Evolutionary conservation across 2,113 vertebrate genomes (phyloP).

Genomic region (Caranx ignobilis): DNA sequence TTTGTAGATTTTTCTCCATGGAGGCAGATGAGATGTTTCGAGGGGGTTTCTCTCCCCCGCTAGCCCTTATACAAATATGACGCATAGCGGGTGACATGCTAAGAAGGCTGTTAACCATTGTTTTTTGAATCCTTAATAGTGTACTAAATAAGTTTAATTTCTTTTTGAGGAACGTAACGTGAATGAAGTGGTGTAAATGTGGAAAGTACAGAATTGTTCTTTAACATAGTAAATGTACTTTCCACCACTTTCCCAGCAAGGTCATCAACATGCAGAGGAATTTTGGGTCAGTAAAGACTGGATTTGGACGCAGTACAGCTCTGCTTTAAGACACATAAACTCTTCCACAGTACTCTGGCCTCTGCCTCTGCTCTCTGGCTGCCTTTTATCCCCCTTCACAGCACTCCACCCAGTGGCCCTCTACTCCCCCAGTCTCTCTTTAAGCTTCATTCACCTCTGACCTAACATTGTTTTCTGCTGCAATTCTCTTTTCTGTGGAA

Average conservation of each 20-base stretch:
- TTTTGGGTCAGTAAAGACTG: background rate
- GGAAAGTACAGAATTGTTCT: background rate
- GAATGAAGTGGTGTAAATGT: background rate
- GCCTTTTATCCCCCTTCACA: constrained; percentile 20
- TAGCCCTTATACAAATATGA: background rate
- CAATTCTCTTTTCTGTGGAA: background rate
- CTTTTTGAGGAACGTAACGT: background rate
- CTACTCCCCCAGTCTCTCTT: background rate
- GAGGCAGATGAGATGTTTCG: background rate
- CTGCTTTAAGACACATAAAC: background rate
- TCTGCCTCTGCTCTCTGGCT: constrained; percentile 14
- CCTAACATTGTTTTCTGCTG: background rate
- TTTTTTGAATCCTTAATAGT: background rate
- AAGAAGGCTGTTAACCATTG: background rate
- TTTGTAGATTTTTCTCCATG: background rate
- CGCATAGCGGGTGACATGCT: background rate
- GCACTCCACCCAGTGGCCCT: constrained; percentile 11
- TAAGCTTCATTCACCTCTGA: constrained; percentile 29
- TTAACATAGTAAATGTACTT: background rate
- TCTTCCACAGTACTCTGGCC: constrained; percentile 16
- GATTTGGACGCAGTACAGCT: background rate
- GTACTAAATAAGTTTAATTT: background rate
- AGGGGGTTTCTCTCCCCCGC: background rate
- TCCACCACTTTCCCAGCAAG: background rate
- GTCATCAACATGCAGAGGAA: background rate